Percentiles rank a stretch among this genome's conserved stretches.
Conservation (phyloP, 2,113 vertebrate species). For the Platysteira castanea region DNA sequence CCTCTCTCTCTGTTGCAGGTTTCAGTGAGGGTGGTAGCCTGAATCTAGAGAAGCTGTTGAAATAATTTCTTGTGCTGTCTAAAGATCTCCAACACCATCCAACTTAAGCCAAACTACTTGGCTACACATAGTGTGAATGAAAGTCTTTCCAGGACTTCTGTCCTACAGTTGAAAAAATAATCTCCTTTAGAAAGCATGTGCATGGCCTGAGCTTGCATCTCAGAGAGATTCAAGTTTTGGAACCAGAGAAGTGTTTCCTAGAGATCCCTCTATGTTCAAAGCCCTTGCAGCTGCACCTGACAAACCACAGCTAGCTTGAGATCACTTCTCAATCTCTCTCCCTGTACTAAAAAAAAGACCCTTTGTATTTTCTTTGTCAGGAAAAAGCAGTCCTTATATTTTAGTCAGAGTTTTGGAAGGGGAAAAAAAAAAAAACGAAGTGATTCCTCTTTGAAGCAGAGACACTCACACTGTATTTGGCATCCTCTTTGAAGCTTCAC, state of each 20-base stretch:
- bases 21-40: not conserved
- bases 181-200: conserved; percentile 3
- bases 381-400: not conserved
- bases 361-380: not conserved
- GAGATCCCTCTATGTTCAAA: not conserved
- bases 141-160: conserved; percentile 13
- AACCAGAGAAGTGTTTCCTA: conserved; percentile 24
- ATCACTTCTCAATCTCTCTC: not conserved
- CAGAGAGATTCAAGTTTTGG: not conserved
- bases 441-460: not conserved
- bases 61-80: not conserved
- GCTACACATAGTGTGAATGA: not conserved
- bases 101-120: conserved; percentile 21
- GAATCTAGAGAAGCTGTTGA: not conserved
- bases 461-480: not conserved
- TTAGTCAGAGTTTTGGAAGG: not conserved
- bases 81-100: not conserved
- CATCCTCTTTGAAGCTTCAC: conserved; percentile 22
- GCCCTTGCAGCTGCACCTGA: not conserved
- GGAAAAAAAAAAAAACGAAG: not conserved
- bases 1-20: not conserved
- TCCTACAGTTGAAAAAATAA: conserved; percentile 1
- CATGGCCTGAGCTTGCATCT: not conserved
- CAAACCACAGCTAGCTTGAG: conserved; percentile 4
- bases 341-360: not conserved